Percentiles rank a stretch among this genome's conserved stretches.
phyloP scores from a whole-genome alignment of 2,888 invertebrate genomes.

The Helicoverpa assulta region DNA sequence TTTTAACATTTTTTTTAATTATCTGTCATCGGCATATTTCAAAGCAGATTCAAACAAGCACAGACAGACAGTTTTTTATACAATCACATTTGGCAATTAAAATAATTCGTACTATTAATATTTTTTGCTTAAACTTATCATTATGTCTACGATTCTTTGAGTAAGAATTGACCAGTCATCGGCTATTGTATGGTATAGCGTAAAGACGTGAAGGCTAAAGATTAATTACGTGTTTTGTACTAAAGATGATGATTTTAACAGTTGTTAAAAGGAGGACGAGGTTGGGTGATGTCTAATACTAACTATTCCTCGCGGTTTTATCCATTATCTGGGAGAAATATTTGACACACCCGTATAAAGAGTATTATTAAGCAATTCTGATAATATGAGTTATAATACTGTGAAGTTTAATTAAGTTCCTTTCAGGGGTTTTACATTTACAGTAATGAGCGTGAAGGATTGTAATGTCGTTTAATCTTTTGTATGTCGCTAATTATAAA shows the following conservation, averaged over 20 bases:
- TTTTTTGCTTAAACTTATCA: constrained; percentile 52
- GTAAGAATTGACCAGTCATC: constrained; percentile 64
- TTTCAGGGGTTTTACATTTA: too few species aligned
- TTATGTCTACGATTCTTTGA: constrained; percentile 61
- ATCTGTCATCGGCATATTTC: constrained; percentile 39
- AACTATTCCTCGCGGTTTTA: background rate
- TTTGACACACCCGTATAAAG: too few species aligned
- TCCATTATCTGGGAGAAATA: too few species aligned
- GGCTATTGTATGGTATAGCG: constrained; percentile 62
- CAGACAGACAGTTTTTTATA: constrained; percentile 41
- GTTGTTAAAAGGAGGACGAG: constrained; percentile 7
- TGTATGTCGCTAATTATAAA: too few species aligned
- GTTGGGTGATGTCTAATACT: constrained; percentile 7
- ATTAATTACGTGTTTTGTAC: constrained; percentile 63
- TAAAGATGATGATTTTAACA: constrained; percentile 21
- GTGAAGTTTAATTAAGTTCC: too few species aligned
- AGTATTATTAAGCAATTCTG: too few species aligned
- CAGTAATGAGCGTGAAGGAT: too few species aligned
- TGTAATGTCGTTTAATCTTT: too few species aligned
- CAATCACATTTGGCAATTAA: constrained; percentile 60
- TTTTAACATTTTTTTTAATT: too few species aligned
- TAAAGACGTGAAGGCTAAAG: constrained; percentile 55
- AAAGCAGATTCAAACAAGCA: constrained; percentile 13
- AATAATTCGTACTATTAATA: constrained; percentile 31
- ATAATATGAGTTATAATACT: too few species aligned